Percentiles rank a stretch among this genome's conserved stretches.
phyloP scores from a whole-genome alignment of 2,888 invertebrate species.

The Synanthedon tipuliformis region DNA sequence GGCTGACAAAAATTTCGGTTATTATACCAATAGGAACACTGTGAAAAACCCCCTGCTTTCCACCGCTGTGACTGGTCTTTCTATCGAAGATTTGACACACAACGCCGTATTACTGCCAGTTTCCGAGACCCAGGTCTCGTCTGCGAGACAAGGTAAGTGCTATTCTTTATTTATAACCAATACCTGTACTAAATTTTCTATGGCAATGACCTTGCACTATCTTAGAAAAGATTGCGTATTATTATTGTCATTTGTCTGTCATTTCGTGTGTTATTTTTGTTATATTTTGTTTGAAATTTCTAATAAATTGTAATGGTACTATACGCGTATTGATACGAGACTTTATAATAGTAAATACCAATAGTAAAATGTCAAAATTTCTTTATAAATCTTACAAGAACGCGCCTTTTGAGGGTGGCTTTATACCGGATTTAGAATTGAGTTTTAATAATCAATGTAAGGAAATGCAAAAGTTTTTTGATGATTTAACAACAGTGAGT shows the following conservation, averaged over 20 bases:
- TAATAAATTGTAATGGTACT: no score
- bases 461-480: constrained; percentile 31
- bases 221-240: no score
- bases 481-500: constrained; percentile 30
- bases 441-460: constrained; percentile 28
- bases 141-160: constrained; percentile 54
- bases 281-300: no score
- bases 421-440: constrained; percentile 34
- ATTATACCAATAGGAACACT: constrained; percentile 46
- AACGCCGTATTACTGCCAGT: constrained; percentile 79
- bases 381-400: constrained; percentile 50
- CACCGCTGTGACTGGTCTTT: constrained; percentile 78
- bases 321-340: no score
- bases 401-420: constrained; percentile 46
- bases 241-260: no score
- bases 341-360: no score
- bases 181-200: background rate
- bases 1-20: constrained; percentile 64
- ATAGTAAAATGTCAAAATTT: constrained; percentile 36
- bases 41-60: constrained; percentile 78
- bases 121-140: constrained; percentile 43
- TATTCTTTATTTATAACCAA: constrained; percentile 24
- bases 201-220: constrained; percentile 2
- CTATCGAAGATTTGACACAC: constrained; percentile 79
- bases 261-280: no score